Conservation (phyloP, 2,113 vertebrate genomes). For the Ceyx melanurus region DNA sequence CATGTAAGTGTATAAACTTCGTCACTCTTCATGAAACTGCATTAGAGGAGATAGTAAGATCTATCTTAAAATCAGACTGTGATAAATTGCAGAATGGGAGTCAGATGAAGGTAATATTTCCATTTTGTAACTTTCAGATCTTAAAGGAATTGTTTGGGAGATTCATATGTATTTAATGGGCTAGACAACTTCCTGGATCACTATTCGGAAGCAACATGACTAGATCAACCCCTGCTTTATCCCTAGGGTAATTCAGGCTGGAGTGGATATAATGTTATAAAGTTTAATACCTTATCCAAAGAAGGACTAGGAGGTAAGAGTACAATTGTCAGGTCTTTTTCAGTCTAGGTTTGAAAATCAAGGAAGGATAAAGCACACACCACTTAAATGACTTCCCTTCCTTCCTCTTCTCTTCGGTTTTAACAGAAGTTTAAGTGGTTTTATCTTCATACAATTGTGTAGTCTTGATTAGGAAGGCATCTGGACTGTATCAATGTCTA, state of each 20-base stretch:
- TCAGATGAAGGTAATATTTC: not conserved
- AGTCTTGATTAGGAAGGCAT: not conserved
- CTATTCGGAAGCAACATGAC: not conserved
- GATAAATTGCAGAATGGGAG: not conserved
- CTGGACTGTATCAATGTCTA: not conserved
- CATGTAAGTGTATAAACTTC: not conserved
- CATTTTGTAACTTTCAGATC: not conserved
- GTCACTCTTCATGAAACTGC: not conserved
- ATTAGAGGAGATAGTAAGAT: not conserved
- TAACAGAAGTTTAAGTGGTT: not conserved
- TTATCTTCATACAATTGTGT: not conserved
- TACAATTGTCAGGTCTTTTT: not conserved
- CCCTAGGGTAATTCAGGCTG: not conserved
- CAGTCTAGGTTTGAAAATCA: not conserved
- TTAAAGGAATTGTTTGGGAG: not conserved
- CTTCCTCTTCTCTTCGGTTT: not conserved
- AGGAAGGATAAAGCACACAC: not conserved
- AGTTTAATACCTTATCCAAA: not conserved
- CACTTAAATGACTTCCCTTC: not conserved
- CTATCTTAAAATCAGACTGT: not conserved
- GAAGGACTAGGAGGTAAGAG: not conserved
- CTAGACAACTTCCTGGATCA: not conserved
- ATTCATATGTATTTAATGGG: fast-evolving
- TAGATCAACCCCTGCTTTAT: not conserved
- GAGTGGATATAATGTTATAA: not conserved